phyloP scores from a whole-genome alignment of 2,797 vertebrate genomes.

The Sebastes minor region DNA sequence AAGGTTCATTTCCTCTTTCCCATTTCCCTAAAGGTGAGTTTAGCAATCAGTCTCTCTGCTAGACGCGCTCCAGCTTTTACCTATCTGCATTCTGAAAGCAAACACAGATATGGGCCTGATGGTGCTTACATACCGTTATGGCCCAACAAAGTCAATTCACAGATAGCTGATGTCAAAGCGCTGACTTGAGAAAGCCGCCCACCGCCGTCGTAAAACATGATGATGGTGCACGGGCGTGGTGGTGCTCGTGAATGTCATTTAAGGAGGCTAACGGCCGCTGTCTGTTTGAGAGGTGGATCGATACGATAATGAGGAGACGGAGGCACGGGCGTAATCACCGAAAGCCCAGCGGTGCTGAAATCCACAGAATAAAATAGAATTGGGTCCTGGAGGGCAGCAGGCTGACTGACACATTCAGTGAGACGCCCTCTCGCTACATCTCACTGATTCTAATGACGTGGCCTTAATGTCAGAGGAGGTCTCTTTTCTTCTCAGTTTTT shows the following conservation, averaged over 20 bases:
- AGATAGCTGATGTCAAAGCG: constrained; percentile 26
- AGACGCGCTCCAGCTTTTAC: constrained; percentile 14
- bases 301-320: constrained; percentile 66
- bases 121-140: background rate
- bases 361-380: constrained; percentile 55
- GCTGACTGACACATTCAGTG: constrained; percentile 50
- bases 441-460: constrained; percentile 40
- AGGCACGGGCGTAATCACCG: constrained; percentile 51
- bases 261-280: constrained; percentile 47
- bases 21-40: constrained; percentile 65
- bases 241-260: constrained; percentile 53
- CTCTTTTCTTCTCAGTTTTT: background rate
- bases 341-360: constrained; percentile 64
- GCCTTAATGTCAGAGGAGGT: constrained; percentile 26
- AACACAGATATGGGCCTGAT: constrained; percentile 9
- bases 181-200: constrained; percentile 19
- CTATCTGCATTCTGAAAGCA: constrained; percentile 9
- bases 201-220: constrained; percentile 43
- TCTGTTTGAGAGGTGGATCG: constrained; percentile 64
- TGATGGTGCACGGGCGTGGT: constrained; percentile 47
- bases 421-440: constrained; percentile 8
- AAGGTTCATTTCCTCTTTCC: constrained; percentile 52
- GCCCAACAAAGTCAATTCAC: constrained; percentile 41
- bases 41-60: constrained; percentile 44
- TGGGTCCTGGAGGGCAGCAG: constrained; percentile 21